Base-by-base conservation (phyloP, 2,888 invertebrate species). In the Xestia xanthographa region DNA sequence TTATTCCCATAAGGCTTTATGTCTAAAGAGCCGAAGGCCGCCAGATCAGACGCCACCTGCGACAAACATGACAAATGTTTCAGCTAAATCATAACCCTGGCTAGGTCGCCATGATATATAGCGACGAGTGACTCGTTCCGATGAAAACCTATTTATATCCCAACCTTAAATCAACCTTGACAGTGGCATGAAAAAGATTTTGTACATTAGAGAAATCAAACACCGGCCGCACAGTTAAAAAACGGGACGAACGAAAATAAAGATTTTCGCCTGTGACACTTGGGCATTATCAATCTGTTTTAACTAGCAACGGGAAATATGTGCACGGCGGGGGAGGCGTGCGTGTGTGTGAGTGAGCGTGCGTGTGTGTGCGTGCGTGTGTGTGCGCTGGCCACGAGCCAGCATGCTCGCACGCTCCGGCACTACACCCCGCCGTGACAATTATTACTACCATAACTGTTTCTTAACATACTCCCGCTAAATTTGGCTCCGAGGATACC, bases 11-110 rank as follows among this genome's bases (percentile, higher is more conserved):
- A 93, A 58, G 96, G 96, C 89, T 97, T 97, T 20, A 98, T 94
- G 92, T 98, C 98, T 45, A 98, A 96, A 58, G 96, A 95, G 0
- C 98, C 98, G 92, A 95, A 97, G 22, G 92, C 91, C 20, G 97
- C 97, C 72, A 98, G 95, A 76, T 96, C 92, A 53, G 96, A 93
- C 62, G 96, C 95, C 83, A 97, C 92, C 98, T 98, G 85, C 85
- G 84, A 83, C 75, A 86, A 82, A 81, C 77, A 83, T 65, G 43
- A 71, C 74, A 73, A 66, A 77, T 70, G 60, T 72, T 70, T 69
- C 45, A 86, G 65, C 67, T 70, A 68, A 89, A 90, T 91, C 90
- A 85, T 72, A 70, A 75, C 73, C 86, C 74, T 84, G 85, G 86
- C 89, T 87, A 83, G 87, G 78, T 82, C 81, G 86, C 86, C n/a